Percentiles rank a stretch among this genome's conserved stretches.
Conservation (phyloP, 2,888 invertebrate genomes). For the Alloscopus bannaensis region DNA sequence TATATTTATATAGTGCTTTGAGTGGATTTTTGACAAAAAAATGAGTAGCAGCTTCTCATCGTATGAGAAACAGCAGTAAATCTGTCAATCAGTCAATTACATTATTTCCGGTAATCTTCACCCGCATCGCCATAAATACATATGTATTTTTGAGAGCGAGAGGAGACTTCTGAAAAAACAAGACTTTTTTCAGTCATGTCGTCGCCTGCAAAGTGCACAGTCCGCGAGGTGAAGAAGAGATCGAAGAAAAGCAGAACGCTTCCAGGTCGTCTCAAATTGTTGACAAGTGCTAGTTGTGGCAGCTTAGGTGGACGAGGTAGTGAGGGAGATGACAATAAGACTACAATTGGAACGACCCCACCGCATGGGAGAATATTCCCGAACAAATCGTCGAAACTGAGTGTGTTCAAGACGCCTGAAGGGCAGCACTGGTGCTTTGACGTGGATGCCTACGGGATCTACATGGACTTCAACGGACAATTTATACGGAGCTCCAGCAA, state of each 20-base stretch:
- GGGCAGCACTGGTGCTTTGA: constrained; percentile 72
- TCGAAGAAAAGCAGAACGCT: constrained; percentile 72
- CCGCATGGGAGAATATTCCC: constrained; percentile 41
- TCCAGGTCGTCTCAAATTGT: constrained; percentile 69
- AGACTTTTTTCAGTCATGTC: constrained; percentile 43
- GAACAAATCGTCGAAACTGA: constrained; percentile 57
- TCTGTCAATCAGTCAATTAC: constrained; percentile 52
- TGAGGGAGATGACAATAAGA: constrained; percentile 7
- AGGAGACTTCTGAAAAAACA: constrained; percentile 3
- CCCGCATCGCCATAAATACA: too few species aligned
- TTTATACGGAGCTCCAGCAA: constrained; percentile 53
- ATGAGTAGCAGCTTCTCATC: neutral
- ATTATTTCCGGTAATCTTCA: constrained; percentile 41
- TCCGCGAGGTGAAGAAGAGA: constrained; percentile 73
- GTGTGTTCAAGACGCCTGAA: constrained; percentile 68
- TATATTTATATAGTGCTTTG: too few species aligned
- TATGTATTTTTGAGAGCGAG: constrained; percentile 15
- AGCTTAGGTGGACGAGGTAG: constrained; percentile 34
- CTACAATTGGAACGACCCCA: constrained; percentile 56
- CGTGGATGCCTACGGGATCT: constrained; percentile 71
- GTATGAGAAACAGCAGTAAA: constrained; percentile 11
- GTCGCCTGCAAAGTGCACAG: constrained; percentile 66
- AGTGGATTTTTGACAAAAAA: neutral
- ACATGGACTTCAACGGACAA: constrained; percentile 65
- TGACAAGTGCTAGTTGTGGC: constrained; percentile 36